A percentile compares a stretch with the other conserved stretches of the same genome.
phyloP scores from a whole-genome alignment of 2,888 invertebrate species.

The Sabellastarte sp. region DNA sequence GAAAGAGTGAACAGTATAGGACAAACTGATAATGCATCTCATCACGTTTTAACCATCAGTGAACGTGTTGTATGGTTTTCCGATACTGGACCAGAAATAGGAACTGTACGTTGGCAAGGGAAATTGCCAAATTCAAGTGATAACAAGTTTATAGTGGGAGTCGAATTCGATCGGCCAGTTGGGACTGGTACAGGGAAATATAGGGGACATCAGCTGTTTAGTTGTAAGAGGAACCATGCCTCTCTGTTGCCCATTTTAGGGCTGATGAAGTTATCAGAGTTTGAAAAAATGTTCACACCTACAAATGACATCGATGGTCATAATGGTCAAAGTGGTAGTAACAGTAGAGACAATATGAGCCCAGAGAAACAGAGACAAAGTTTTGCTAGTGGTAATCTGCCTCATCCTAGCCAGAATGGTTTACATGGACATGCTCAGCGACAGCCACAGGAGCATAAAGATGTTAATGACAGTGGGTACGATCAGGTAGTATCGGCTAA shows the following conservation, averaged over 20 bases:
- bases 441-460: no score
- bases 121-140: neutral
- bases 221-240: constrained; percentile 5
- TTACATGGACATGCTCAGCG: no score
- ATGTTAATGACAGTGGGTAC: no score
- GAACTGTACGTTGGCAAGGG: constrained; percentile 10
- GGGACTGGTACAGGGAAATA: constrained; percentile 15
- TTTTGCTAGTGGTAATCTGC: neutral
- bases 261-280: neutral
- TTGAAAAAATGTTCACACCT: no score
- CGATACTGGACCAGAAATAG: constrained; percentile 4
- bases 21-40: no score
- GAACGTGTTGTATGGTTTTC: constrained; percentile 11
- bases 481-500: neutral
- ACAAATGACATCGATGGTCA: no score
- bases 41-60: neutral
- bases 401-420: no score
- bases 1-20: no score
- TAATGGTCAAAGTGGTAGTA: neutral
- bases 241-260: neutral
- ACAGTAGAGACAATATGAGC: neutral
- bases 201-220: constrained; percentile 5
- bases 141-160: constrained; percentile 1
- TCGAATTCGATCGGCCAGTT: constrained; percentile 11
- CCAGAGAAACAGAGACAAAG: neutral